These are phyloP conservation scores for Siderastrea radians DNA, from an alignment of 92 coral and sea anemone genomes.

Conservation along the genomic window DNA sequence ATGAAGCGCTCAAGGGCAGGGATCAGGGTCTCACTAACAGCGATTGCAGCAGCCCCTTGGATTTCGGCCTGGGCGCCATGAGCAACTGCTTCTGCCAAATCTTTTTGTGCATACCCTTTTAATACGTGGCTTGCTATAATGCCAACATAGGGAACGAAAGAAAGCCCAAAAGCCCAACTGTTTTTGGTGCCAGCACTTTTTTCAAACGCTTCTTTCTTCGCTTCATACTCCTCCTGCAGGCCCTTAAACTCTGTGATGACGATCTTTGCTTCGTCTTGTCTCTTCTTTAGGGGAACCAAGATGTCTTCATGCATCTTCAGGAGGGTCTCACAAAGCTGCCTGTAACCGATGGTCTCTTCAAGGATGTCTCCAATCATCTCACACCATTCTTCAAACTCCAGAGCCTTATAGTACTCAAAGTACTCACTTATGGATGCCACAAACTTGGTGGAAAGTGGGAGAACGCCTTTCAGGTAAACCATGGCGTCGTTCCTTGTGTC, in stretches of 20 bases:
- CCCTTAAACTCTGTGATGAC: constrained; percentile 49
- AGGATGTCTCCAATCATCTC: constrained; percentile 36
- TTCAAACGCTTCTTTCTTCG: constrained; percentile 38
- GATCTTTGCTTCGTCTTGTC: constrained; percentile 55
- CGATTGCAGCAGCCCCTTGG: constrained; percentile 53
- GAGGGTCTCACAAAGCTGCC: constrained; percentile 22
- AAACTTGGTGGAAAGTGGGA: constrained; percentile 61
- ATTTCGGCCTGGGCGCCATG: constrained; percentile 33
- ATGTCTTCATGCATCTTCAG: constrained; percentile 46
- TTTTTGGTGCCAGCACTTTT: constrained; percentile 23
- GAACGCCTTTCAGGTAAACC: constrained; percentile 53
- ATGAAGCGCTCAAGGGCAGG: constrained; percentile 68
- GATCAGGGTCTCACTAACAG: constrained; percentile 29
- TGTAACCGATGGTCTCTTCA: constrained; percentile 51
- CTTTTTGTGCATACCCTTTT: constrained; percentile 19
- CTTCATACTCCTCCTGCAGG: constrained; percentile 37
- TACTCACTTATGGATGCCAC: constrained; percentile 44
- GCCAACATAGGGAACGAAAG: constrained; percentile 62
- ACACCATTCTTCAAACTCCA: constrained; percentile 63
- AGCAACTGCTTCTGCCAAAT: constrained; percentile 56
- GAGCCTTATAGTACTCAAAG: constrained; percentile 59
- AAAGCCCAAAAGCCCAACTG: constrained; percentile 64
- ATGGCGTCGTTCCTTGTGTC: constrained; percentile 70
- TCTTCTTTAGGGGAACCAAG: constrained; percentile 47
- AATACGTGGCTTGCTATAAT: neutral